phyloP scores from a whole-genome alignment of 2,888 invertebrate genomes.

The Drosophila anceps region DNA sequence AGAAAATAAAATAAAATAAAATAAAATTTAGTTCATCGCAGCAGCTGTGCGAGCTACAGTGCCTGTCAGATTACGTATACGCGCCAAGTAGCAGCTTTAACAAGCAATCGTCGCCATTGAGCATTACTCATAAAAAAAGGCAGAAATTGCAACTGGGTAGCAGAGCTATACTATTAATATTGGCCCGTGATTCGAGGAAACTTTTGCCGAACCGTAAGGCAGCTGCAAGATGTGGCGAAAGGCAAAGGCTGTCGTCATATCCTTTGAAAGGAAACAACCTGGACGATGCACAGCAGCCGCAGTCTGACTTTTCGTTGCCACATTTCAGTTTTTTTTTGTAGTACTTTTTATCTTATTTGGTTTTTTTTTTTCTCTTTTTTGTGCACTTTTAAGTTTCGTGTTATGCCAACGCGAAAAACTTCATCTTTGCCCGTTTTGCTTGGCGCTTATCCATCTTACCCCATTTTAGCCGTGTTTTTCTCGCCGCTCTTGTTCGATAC shows the following conservation, averaged over 20 bases:
- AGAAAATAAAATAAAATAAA: neutral
- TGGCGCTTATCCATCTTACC: conserved; percentile 76
- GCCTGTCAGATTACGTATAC: conserved; percentile 43
- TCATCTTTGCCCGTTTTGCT: conserved; percentile 63
- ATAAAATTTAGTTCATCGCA: neutral
- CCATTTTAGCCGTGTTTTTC: conserved; percentile 67
- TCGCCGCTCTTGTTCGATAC: conserved; percentile 50
- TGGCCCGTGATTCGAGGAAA: conserved; percentile 36
- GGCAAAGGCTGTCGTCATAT: conserved; percentile 28
- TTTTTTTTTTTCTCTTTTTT: conserved; percentile 9
- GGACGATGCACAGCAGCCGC: conserved; percentile 28
- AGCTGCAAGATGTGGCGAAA: conserved; percentile 46
- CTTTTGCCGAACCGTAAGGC: conserved; percentile 19
- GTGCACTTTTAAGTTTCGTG: conserved; percentile 32
- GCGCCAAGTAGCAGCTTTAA: conserved; percentile 21
- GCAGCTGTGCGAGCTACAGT: neutral
- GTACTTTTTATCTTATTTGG: neutral
- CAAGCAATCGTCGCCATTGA: conserved; percentile 24
- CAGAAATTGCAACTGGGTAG: conserved; percentile 14
- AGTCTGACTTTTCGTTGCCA: conserved; percentile 54
- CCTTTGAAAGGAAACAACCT: conserved; percentile 33
- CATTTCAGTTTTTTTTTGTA: conserved; percentile 18
- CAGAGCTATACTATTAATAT: conserved; percentile 41
- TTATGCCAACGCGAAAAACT: conserved; percentile 57
- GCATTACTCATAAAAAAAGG: conserved; percentile 26